A percentile compares a stretch with the other conserved stretches of the same genome.
phyloP scores from a whole-genome alignment of 2,113 vertebrate genomes.

The Rhabdomys dilectus region DNA sequence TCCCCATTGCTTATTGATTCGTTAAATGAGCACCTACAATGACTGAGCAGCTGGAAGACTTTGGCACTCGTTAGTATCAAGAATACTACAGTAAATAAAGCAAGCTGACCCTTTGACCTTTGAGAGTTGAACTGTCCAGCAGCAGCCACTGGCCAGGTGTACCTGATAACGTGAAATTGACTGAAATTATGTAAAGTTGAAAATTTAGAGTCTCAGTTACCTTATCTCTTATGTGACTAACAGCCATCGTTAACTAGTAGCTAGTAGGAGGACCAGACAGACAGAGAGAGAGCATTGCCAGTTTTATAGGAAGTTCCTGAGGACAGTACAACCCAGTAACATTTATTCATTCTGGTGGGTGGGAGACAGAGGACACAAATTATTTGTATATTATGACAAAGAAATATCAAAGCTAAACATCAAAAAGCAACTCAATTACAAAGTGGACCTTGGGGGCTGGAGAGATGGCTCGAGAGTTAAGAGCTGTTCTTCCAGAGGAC shows the following conservation, averaged over 20 bases:
- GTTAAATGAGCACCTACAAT: background rate
- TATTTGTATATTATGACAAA: background rate
- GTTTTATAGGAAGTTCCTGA: background rate
- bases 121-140: background rate
- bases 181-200: background rate
- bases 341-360: background rate
- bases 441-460: background rate
- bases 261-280: background rate
- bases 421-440: background rate
- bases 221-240: no score
- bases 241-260: background rate
- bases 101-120: background rate
- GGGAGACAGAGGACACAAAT: background rate
- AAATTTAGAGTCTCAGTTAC: background rate
- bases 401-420: background rate
- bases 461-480: no score
- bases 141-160: background rate
- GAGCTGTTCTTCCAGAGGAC: no score
- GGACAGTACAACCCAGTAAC: background rate
- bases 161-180: background rate
- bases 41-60: background rate
- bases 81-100: accelerated
- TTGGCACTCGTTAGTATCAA: background rate
- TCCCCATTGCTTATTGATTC: background rate
- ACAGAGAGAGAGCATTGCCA: no score